Evolutionary conservation across 2,797 vertebrate genomes (phyloP).

Genomic region (Centroberyx gerrardi): DNA sequence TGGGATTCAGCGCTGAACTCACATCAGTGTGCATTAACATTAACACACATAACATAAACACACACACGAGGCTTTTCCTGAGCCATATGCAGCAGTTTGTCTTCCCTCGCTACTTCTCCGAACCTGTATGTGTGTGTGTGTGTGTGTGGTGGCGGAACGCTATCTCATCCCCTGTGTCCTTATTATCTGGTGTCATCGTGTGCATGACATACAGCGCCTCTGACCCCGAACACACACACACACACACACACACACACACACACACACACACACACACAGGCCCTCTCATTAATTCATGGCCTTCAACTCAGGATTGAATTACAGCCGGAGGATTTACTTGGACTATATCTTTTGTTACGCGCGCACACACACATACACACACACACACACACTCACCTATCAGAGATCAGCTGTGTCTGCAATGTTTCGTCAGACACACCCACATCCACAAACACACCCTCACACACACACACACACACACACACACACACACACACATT

Average conservation of each 20-base stretch:
- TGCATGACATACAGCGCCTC: conserved; percentile 46
- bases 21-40: background rate
- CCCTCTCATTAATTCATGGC: conserved; percentile 80
- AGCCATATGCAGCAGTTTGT: no score
- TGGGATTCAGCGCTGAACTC: background rate
- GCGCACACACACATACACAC: conserved; percentile 9
- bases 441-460: conserved; percentile 7
- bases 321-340: conserved; percentile 66
- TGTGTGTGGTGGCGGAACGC: background rate
- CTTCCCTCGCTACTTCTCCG: no score
- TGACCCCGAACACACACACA: conserved; percentile 65
- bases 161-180: conserved; percentile 7
- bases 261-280: conserved; percentile 9
- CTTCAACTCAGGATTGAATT: conserved; percentile 77
- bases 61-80: background rate
- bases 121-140: no score
- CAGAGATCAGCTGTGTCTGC: conserved; percentile 38
- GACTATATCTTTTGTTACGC: conserved; percentile 42
- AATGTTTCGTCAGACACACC: conserved; percentile 44
- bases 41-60: conserved; percentile 8
- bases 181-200: conserved; percentile 56
- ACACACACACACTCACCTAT: conserved; percentile 19
- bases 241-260: conserved; percentile 17
- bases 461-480: conserved; percentile 29
- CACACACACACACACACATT: conserved; percentile 31